Conservation (phyloP, 1,140 invertebrate genomes). For the Philotrypesis tridentata region DNA sequence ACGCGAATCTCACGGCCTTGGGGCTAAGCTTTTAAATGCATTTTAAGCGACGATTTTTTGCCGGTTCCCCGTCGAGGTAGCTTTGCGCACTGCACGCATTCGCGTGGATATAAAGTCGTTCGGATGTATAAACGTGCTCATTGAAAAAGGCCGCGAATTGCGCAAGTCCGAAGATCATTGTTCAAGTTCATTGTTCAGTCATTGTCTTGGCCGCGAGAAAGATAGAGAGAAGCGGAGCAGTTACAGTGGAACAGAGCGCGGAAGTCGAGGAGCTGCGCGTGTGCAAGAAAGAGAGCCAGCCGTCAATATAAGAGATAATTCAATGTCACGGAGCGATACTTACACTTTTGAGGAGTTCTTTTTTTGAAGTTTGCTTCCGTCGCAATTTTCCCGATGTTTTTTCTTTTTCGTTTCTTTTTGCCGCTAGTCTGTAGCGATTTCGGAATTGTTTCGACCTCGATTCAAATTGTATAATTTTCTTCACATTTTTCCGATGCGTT, state of each 20-base stretch:
- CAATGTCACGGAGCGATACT: conserved; percentile 53
- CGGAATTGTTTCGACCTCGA: background rate
- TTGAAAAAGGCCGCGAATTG: conserved; percentile 40
- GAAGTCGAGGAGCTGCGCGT: conserved; percentile 17
- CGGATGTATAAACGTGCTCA: background rate
- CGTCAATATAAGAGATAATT: conserved; percentile 45
- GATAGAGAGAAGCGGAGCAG: background rate
- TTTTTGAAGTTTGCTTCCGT: conserved; percentile 4
- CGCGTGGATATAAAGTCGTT: background rate
- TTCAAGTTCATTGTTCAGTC: conserved; percentile 66
- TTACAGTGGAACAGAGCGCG: background rate
- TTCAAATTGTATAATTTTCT: background rate
- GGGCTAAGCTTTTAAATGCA: conserved; percentile 6
- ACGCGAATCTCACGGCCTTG: conserved; percentile 1
- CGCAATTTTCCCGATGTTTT: background rate
- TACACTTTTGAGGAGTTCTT: conserved; percentile 30
- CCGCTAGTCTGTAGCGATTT: background rate
- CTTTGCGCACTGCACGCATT: conserved; percentile 34
- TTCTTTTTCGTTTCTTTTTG: conserved; percentile 10
- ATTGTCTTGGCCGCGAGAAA: conserved; percentile 49
- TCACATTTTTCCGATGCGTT: no score
- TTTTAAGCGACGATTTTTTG: conserved; percentile 3
- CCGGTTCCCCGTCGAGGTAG: background rate
- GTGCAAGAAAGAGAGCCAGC: conserved; percentile 1
- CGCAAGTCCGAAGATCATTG: conserved; percentile 61